Evolutionary conservation across 2,888 invertebrate genomes (phyloP), one percentile per base, ranked within the genome.

Genomic region (Steromphala cineraria): DNA sequence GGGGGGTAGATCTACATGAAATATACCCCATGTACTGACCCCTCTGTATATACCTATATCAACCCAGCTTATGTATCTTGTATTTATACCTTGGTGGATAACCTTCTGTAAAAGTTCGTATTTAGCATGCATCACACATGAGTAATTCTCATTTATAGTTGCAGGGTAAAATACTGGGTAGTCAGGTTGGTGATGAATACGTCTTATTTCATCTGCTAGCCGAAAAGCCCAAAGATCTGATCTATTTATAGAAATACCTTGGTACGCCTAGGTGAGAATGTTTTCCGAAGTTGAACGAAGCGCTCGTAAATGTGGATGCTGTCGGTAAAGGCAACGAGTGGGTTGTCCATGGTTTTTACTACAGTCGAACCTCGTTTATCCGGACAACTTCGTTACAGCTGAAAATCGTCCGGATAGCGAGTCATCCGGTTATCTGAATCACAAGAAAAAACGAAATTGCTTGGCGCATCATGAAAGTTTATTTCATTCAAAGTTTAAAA

Each of bases 101-200:
- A 89, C 88, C 56, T 81, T 85, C 28, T 86, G 80, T 75, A 91
- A 81, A 15, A 91, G 80, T 75, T 92, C 92, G 83, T 90, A 91
- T 80, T 92, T 92, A 19, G 90, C 90, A 83, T 92, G 90, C 92
- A 92, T 92, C 53, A 87, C 87, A 80, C 90, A 90, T 0, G 90
- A 88, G 80, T 92, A 92, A 13, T 86, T 87, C 7, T 89, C 86
- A 15, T 87, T 82, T 4, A 90, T 86, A 0, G 91, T 92, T 77
- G 91, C 90, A 17, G 91, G 92, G n/a, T 84, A 80, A 78, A 83
- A 83, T 21, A 81, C 52, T 7, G 92, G 91, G 77, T 92, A 92
- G n/a, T 83, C 86, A 8, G 87, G 85, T 75, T 88, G 87, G 2
- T 75, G 67, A 78, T 86, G 90, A 7, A 91, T 86, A 28, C 81